Evolutionary conservation across 2,797 vertebrate species (phyloP).

Genomic region (Sebastes vulpes): DNA sequence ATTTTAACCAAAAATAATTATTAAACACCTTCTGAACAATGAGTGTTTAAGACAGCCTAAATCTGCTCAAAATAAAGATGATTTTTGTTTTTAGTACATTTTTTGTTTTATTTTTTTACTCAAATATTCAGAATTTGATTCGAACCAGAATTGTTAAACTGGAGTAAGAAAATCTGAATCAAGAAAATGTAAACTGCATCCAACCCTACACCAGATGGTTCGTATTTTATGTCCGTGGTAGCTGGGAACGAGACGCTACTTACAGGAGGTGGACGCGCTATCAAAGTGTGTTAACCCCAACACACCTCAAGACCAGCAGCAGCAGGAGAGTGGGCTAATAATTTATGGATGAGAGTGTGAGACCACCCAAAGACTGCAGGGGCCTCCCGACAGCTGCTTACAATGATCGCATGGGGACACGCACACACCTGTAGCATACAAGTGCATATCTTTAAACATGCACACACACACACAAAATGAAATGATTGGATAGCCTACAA

Average conservation of each 20-base stretch:
- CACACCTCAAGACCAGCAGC: slow-evolving; percentile 54
- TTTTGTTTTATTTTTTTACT: neutral
- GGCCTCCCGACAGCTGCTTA: slow-evolving; percentile 68
- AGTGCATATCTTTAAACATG: slow-evolving; percentile 36
- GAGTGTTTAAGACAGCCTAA: neutral
- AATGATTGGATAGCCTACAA: too few relatives aligned
- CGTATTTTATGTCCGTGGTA: neutral
- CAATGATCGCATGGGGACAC: slow-evolving; percentile 30
- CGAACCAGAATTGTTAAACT: neutral
- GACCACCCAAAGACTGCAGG: slow-evolving; percentile 75
- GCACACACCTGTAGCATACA: slow-evolving; percentile 27
- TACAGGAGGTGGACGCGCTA: neutral
- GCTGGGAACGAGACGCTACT: neutral
- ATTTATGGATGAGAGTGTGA: slow-evolving; percentile 68
- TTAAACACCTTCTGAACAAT: neutral
- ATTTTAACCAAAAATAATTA: neutral
- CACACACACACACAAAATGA: neutral
- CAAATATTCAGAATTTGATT: neutral
- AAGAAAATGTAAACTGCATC: neutral
- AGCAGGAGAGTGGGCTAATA: slow-evolving; percentile 47
- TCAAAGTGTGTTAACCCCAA: slow-evolving; percentile 40
- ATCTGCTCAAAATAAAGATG: neutral
- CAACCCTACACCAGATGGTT: neutral
- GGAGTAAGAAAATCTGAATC: neutral
- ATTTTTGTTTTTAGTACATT: neutral